A percentile compares a stretch with the other conserved stretches of the same genome.
phyloP scores from a whole-genome alignment of 2,113 vertebrate species.

The Centropus unirufus region DNA sequence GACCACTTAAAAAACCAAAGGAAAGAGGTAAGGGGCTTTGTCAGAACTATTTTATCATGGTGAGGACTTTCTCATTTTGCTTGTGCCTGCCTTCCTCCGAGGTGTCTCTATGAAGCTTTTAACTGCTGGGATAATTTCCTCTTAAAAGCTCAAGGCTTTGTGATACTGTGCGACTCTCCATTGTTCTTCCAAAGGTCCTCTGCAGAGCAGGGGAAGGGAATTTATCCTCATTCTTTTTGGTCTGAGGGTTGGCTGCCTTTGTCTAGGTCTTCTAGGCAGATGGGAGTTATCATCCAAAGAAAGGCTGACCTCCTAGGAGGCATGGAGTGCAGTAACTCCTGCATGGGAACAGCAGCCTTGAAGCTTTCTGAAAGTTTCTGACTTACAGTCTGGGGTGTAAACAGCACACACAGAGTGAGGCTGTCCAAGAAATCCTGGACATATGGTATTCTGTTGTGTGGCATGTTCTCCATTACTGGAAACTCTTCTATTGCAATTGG shows the following conservation, averaged over 20 bases:
- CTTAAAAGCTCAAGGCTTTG: not conserved
- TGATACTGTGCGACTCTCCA: not conserved
- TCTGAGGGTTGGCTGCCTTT: not conserved
- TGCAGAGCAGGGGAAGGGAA: not conserved
- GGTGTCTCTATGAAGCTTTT: not conserved
- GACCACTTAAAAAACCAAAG: not conserved
- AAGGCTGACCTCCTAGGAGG: not conserved
- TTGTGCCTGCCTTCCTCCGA: not conserved
- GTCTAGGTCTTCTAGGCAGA: not conserved
- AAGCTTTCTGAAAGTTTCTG: not conserved
- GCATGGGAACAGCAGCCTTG: not conserved
- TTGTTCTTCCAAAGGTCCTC: not conserved
- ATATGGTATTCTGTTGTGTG: not conserved
- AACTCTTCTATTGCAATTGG: not conserved
- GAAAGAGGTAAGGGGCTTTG: not conserved
- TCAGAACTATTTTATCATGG: not conserved
- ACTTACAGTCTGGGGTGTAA: not conserved
- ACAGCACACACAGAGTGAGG: not conserved
- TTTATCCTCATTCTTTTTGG: not conserved
- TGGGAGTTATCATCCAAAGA: not conserved
- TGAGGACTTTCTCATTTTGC: not conserved
- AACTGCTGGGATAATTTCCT: not conserved
- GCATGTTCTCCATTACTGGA: not conserved
- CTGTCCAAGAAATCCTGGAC: constrained; percentile 20
- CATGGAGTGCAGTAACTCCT: not conserved